Evolutionary conservation across 2,797 vertebrate genomes (phyloP).

Genomic region (Malurus leucopterus): DNA sequence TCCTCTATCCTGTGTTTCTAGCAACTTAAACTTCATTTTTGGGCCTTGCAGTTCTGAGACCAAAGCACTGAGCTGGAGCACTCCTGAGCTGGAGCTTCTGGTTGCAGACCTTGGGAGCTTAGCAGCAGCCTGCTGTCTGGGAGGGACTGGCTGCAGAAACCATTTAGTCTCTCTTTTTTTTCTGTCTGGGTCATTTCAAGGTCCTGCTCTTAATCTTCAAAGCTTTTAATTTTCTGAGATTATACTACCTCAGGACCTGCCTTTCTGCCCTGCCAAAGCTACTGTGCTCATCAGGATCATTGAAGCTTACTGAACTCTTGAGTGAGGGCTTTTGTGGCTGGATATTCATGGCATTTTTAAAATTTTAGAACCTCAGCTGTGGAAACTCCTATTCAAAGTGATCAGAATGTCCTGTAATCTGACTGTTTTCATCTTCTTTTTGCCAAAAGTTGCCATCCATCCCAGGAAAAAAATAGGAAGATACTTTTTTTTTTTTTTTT

Average conservation of each 20-base stretch:
- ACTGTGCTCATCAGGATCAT: slow-evolving; percentile 8
- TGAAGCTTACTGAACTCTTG: slow-evolving; percentile 13
- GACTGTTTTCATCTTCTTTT: neutral
- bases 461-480: neutral
- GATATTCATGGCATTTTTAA: neutral
- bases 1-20: neutral
- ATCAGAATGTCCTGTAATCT: neutral
- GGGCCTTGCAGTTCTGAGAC: neutral
- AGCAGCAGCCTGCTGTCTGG: neutral
- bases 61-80: neutral
- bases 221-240: slow-evolving; percentile 54
- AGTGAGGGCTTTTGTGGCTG: neutral
- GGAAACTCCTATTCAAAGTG: neutral
- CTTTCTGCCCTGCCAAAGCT: neutral
- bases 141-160: neutral
- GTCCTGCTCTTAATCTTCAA: slow-evolving; percentile 57
- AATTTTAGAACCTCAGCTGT: neutral
- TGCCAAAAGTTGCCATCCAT: neutral
- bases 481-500: neutral
- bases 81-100: neutral
- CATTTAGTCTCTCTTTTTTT: neutral
- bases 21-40: neutral
- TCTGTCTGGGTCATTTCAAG: slow-evolving; percentile 51
- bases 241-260: slow-evolving; percentile 6
- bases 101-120: neutral